Evolutionary conservation across 2,888 invertebrate species (phyloP).

Genomic region (Megaustenia siamemsis): DNA sequence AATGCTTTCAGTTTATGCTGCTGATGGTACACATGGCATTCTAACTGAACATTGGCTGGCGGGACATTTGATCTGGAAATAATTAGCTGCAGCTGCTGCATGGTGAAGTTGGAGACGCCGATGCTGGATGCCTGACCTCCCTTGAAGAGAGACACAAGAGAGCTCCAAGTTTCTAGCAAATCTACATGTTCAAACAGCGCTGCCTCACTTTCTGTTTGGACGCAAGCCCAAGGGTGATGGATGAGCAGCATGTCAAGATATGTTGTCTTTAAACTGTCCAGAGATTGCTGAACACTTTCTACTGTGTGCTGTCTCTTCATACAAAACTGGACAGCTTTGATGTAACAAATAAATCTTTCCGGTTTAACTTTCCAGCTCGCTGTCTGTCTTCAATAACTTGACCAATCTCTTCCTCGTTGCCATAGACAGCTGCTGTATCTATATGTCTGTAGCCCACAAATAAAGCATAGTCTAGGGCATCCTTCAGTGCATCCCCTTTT

Average conservation of each 20-base stretch:
- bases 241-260: slow-evolving; percentile 71
- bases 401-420: slow-evolving; percentile 68
- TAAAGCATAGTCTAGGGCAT: slow-evolving; percentile 65
- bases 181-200: slow-evolving; percentile 61
- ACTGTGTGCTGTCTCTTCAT: slow-evolving; percentile 57
- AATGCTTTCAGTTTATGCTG: slow-evolving; percentile 62
- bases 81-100: slow-evolving; percentile 64
- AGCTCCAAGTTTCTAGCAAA: slow-evolving; percentile 65
- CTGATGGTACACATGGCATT: slow-evolving; percentile 70
- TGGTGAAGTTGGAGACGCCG: slow-evolving; percentile 72
- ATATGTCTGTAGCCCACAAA: slow-evolving; percentile 67
- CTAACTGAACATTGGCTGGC: slow-evolving; percentile 70
- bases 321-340: slow-evolving; percentile 65
- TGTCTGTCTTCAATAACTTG: slow-evolving; percentile 61
- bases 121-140: slow-evolving; percentile 62
- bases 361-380: slow-evolving; percentile 60
- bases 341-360: slow-evolving; percentile 68
- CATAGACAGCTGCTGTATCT: slow-evolving; percentile 69
- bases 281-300: slow-evolving; percentile 62
- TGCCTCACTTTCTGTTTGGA: slow-evolving; percentile 62
- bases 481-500: slow-evolving; percentile 58
- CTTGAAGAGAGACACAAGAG: slow-evolving; percentile 63
- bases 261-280: slow-evolving; percentile 64
- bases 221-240: slow-evolving; percentile 69
- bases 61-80: slow-evolving; percentile 59